Percentiles rank a stretch among this genome's conserved stretches.
phyloP scores from a whole-genome alignment of 2,113 vertebrate species.

The Atlantisia rogersi region DNA sequence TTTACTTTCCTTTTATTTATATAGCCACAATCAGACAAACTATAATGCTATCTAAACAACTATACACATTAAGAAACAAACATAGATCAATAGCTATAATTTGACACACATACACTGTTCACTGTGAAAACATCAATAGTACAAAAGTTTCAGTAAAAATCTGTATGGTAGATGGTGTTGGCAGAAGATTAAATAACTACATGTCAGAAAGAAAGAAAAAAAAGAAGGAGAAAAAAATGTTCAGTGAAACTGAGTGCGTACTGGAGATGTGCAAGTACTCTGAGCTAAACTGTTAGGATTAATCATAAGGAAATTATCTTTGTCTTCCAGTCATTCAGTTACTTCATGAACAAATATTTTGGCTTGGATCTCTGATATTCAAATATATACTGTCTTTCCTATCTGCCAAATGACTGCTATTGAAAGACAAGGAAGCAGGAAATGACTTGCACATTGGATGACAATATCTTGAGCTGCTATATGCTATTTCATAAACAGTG shows the following conservation, averaged over 20 bases:
- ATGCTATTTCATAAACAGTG: slow-evolving; percentile 50
- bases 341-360: slow-evolving; percentile 70
- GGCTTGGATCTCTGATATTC: slow-evolving; percentile 48
- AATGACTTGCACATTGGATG: slow-evolving; percentile 39
- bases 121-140: slow-evolving; percentile 76
- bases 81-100: slow-evolving; percentile 79
- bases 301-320: slow-evolving; percentile 77
- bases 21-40: slow-evolving; percentile 49
- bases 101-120: slow-evolving; percentile 69
- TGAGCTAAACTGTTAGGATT: slow-evolving; percentile 67
- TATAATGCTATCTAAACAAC: slow-evolving; percentile 72
- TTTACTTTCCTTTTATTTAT: slow-evolving; percentile 63
- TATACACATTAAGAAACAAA: slow-evolving; percentile 73
- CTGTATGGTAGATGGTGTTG: slow-evolving; percentile 61
- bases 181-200: slow-evolving; percentile 78
- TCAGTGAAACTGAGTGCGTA: slow-evolving; percentile 62
- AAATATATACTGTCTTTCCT: slow-evolving; percentile 41
- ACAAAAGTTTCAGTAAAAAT: slow-evolving; percentile 75
- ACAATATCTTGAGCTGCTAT: slow-evolving; percentile 53
- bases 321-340: slow-evolving; percentile 73
- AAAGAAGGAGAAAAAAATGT: slow-evolving; percentile 20
- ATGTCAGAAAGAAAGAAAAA: slow-evolving; percentile 53
- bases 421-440: slow-evolving; percentile 39
- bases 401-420: slow-evolving; percentile 37
- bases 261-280: slow-evolving; percentile 64